phyloP scores from a whole-genome alignment of 1,140 invertebrate genomes.

The Contarinia nasturtii region DNA sequence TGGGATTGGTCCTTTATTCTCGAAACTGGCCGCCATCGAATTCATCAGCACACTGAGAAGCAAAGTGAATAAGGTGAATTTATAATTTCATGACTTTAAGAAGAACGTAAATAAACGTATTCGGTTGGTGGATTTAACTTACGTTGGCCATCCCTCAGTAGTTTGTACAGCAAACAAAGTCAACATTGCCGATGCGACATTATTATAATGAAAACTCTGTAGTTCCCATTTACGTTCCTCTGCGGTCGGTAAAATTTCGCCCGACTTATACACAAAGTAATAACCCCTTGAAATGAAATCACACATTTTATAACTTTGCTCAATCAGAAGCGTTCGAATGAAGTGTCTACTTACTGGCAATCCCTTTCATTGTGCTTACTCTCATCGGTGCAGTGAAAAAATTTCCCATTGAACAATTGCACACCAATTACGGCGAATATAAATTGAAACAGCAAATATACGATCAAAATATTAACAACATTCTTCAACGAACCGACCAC shows the following conservation, averaged over 20 bases:
- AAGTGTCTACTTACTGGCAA: constrained; percentile 93
- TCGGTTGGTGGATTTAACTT: too few relatives aligned
- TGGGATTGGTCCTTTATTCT: constrained; percentile 91
- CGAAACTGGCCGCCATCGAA: constrained; percentile 97
- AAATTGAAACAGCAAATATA: constrained; percentile 99
- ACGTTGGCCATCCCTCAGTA: constrained; percentile 97
- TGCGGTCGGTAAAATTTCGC: constrained; percentile 61
- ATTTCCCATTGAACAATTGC: constrained; percentile 99
- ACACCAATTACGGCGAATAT: constrained; percentile 99
- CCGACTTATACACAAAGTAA: constrained; percentile 75
- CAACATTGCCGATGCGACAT: constrained; percentile 93
- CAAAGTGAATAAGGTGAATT: too few relatives aligned
- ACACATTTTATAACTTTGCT: too few relatives aligned
- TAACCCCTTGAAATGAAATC: constrained; percentile 51
- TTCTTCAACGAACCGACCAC: constrained; percentile 99
- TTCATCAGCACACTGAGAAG: constrained; percentile 81
- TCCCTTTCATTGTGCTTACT: constrained; percentile 86
- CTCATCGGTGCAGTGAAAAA: constrained; percentile 97
- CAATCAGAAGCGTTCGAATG: too few relatives aligned
- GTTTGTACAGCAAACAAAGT: constrained; percentile 99
- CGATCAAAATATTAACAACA: constrained; percentile 99
- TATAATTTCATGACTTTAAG: too few relatives aligned
- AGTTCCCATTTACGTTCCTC: constrained; percentile 70
- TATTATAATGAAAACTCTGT: constrained; percentile 95
- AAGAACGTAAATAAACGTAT: too few relatives aligned